Evolutionary conservation across 2,797 vertebrate genomes (phyloP), one percentile per base, ranked within the genome.

Genomic region (Channa striata): DNA sequence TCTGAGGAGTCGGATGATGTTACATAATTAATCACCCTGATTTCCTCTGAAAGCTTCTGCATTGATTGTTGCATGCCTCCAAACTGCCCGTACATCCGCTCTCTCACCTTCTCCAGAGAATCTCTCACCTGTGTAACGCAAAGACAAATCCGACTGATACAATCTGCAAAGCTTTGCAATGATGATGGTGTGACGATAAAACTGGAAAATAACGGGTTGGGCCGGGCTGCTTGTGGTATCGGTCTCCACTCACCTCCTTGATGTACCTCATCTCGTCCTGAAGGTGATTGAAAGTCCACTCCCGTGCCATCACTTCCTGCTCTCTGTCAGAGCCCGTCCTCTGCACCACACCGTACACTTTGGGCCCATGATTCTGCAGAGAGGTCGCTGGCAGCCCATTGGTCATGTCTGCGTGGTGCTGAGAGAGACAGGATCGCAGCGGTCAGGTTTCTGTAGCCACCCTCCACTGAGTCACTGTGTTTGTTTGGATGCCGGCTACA

Each of bases 211-310:
- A 46, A 39, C 12, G 23, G 20, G 21, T 12, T 34, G n/a, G 19
- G 47, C 49, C 34, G 9, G 53, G 23, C 17, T 63, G 51, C n/a
- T 54, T 20, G 16, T 51, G 46, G 19, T 46, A 36, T 68, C 40
- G 8, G 61, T 46, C 57, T 77, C 42, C 47, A 84, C 96, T 96
- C 92, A 99, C 98, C 84, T 98, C 97, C 87, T 87, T 95, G 91
- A 99, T 99, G 92, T 99, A 99, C 82, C 83, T 96, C 97, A 99
- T 99, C 89, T 99, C 97, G 80, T 99, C 96, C 59, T 94, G 96
- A 85, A 99, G 93, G 87, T 99, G 97, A 90, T 70, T 93, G 87
- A 94, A 92, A 21, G 96, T 95, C 96, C 96, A 98, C 70, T 97
- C 96, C 11, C 96, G 95, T 11, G 97, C 96, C 92, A 96, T 96